These are phyloP conservation scores for Brachyhypopomus gauderio DNA, from an alignment of 2,113 vertebrate genomes.

Conservation along the genomic window DNA sequence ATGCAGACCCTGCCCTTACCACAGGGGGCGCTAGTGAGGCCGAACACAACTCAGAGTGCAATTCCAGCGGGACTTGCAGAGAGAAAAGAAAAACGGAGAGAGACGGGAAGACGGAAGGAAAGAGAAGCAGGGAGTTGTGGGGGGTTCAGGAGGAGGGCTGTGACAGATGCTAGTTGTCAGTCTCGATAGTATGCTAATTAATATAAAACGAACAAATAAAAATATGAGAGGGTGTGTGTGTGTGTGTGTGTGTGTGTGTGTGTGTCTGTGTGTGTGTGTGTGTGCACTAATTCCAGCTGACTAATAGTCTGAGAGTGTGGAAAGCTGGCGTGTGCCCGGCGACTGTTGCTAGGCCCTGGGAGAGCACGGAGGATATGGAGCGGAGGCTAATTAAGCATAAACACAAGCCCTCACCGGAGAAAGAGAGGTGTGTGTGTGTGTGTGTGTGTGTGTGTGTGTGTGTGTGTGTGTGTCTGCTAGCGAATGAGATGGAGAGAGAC, in stretches of 20 bases:
- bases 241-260: slow-evolving; percentile 29
- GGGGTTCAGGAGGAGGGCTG: slow-evolving; percentile 57
- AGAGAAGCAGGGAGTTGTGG: slow-evolving; percentile 29
- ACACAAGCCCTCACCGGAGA: slow-evolving; percentile 22
- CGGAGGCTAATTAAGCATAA: slow-evolving; percentile 60
- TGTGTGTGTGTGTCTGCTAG: neutral
- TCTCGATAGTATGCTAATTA: slow-evolving; percentile 80
- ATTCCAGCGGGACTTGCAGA: neutral
- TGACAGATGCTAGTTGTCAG: slow-evolving; percentile 80
- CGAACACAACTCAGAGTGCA: neutral
- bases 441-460: slow-evolving; percentile 15
- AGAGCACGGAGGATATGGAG: slow-evolving; percentile 52
- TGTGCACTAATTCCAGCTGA: slow-evolving; percentile 54
- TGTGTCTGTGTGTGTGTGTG: slow-evolving; percentile 34
- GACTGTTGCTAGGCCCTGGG: slow-evolving; percentile 41
- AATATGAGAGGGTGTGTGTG: slow-evolving; percentile 42
- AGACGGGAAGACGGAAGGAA: neutral
- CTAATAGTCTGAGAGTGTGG: slow-evolving; percentile 54
- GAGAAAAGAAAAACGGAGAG: slow-evolving; percentile 43
- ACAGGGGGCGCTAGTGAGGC: slow-evolving; percentile 24
- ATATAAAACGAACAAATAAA: slow-evolving; percentile 55
- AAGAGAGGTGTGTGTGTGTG: neutral
- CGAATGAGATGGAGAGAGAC: no score
- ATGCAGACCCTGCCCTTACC: neutral
- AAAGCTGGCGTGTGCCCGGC: slow-evolving; percentile 53